Conservation (phyloP, 1,140 invertebrate genomes). For the Medauroidea extradentata region DNA sequence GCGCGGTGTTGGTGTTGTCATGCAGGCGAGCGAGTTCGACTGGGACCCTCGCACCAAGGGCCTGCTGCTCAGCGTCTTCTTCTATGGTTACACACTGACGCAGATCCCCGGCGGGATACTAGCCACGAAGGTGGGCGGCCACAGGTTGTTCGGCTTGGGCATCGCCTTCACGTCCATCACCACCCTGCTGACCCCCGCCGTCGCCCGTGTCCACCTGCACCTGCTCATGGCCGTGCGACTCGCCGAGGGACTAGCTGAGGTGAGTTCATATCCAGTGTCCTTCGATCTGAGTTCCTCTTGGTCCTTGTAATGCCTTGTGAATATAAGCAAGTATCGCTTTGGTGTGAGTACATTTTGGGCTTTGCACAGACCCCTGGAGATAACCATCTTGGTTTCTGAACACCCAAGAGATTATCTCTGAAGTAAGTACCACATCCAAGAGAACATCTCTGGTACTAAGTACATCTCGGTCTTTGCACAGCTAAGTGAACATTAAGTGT, state of each 20-base stretch:
- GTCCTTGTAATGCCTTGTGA: too few relatives aligned
- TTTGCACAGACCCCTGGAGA: too few relatives aligned
- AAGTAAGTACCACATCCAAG: too few relatives aligned
- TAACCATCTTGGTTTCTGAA: too few relatives aligned
- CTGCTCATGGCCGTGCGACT: slow-evolving; percentile 71
- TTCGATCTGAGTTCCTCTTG: slow-evolving; percentile 14
- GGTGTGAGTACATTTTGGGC: too few relatives aligned
- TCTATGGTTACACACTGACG: slow-evolving; percentile 72
- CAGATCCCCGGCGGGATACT: slow-evolving; percentile 59
- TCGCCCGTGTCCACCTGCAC: slow-evolving; percentile 65
- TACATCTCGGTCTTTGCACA: too few relatives aligned
- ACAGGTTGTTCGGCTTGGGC: slow-evolving; percentile 54
- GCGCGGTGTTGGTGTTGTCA: slow-evolving; percentile 66
- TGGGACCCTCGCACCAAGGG: slow-evolving; percentile 55
- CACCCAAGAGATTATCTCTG: too few relatives aligned
- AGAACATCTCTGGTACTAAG: too few relatives aligned
- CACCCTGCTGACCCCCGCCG: slow-evolving; percentile 68
- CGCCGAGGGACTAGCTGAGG: slow-evolving; percentile 85
- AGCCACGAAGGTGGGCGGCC: slow-evolving; percentile 41
- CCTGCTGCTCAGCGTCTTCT: slow-evolving; percentile 61
- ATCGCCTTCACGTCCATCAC: slow-evolving; percentile 38
- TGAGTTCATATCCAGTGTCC: slow-evolving; percentile 41
- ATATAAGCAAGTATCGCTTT: too few relatives aligned
- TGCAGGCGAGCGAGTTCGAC: slow-evolving; percentile 36
- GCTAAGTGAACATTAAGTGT: too few relatives aligned